phyloP scores from a whole-genome alignment of 1,140 invertebrate genomes.

The Philaenus spumarius region DNA sequence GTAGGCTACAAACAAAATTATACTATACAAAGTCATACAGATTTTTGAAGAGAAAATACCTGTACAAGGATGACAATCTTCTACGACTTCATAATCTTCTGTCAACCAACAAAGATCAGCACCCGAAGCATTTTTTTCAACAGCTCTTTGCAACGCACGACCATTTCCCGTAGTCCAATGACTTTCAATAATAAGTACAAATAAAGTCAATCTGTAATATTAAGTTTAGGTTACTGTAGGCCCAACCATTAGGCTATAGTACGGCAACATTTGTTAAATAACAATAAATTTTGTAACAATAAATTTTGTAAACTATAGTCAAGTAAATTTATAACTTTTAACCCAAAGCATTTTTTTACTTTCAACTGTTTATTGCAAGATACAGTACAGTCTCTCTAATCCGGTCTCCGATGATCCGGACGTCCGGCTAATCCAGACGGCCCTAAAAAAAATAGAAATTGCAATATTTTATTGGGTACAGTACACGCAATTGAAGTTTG shows the following conservation, averaged over 20 bases:
- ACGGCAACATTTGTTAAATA: slow-evolving; percentile 1
- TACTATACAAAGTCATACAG: no score
- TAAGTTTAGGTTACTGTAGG: slow-evolving; percentile 26
- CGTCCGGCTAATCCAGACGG: no score
- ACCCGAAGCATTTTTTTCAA: slow-evolving; percentile 62
- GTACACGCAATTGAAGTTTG: no score
- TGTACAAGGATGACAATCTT: slow-evolving; percentile 72
- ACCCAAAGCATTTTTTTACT: neutral
- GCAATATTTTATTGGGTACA: no score
- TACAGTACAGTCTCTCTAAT: no score
- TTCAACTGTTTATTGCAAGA: no score
- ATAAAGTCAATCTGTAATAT: slow-evolving; percentile 58
- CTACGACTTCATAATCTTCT: slow-evolving; percentile 59
- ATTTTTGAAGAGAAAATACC: no score
- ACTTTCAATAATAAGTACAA: slow-evolving; percentile 71
- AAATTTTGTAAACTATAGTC: neutral
- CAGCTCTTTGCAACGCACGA: slow-evolving; percentile 48
- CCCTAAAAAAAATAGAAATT: no score
- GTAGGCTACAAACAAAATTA: no score
- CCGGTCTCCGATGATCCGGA: no score
- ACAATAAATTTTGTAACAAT: neutral
- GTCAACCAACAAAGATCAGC: slow-evolving; percentile 51
- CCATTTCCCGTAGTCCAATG: slow-evolving; percentile 53
- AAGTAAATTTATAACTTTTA: neutral
- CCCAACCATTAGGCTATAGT: neutral